These are phyloP conservation scores for Drosophila ohnishii DNA, from an alignment of 1,140 invertebrate genomes.

Conservation along the genomic window DNA sequence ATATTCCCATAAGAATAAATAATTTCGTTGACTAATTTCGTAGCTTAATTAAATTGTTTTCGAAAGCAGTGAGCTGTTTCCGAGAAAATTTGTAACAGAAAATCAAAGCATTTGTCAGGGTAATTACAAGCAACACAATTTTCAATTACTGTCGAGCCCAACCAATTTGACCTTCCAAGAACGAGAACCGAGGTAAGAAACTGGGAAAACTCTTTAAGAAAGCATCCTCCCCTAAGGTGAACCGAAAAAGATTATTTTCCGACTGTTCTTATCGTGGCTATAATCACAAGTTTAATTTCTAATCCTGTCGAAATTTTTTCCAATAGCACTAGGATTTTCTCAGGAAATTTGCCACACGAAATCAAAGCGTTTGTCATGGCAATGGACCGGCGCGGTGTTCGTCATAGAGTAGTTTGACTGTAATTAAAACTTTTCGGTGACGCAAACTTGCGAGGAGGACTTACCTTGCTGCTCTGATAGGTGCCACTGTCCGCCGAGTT, in stretches of 20 bases:
- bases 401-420: slow-evolving; percentile 55
- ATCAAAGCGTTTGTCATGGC: slow-evolving; percentile 48
- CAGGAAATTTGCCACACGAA: slow-evolving; percentile 35
- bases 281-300: slow-evolving; percentile 40
- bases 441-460: slow-evolving; percentile 56
- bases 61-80: background rate
- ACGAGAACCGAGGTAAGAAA: background rate
- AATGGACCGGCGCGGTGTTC: slow-evolving; percentile 37
- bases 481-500: slow-evolving; percentile 72
- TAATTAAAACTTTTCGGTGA: slow-evolving; percentile 52
- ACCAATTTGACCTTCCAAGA: slow-evolving; percentile 15
- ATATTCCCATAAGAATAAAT: background rate
- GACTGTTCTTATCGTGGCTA: slow-evolving; percentile 19
- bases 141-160: slow-evolving; percentile 21
- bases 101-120: slow-evolving; percentile 9
- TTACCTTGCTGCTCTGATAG: slow-evolving; percentile 82
- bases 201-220: background rate
- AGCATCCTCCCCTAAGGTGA: background rate
- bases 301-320: slow-evolving; percentile 21
- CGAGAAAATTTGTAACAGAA: background rate
- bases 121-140: slow-evolving; percentile 19
- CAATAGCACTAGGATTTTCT: slow-evolving; percentile 31
- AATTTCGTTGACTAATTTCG: background rate
- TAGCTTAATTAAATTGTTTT: slow-evolving; percentile 1
- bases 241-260: background rate